Base-by-base conservation (phyloP, 1,140 invertebrate genomes). In the Ostrea denselamellosa region DNA sequence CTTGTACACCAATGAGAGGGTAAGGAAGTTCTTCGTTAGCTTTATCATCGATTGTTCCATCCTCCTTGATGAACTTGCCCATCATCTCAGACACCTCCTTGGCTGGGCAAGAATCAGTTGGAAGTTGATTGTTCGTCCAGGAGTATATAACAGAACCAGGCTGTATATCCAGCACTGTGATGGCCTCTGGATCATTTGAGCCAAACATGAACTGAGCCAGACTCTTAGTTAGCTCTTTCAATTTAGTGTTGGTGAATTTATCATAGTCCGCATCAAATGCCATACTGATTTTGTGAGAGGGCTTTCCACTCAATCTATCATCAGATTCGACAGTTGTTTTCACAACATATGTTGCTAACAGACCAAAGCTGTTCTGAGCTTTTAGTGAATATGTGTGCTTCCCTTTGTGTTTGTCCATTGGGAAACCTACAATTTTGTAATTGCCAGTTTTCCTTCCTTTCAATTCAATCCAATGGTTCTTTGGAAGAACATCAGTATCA, bases 61-160 rank as follows among this genome's bases (percentile, higher is more conserved):
- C 94, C 51, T 95, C 93, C 77, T 94, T 94, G 8, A 96, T 90
- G 86, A 96, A 91, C 87, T 97, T 96, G 81, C 96, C 96, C 87
- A 97, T 96, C 1, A 98, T 93, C 84, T 96, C 95, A 10, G 96
- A 96, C 51, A 99, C 97, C 89, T 97, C 96, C 8, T 96, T 95
- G 85, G 97, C 96, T 0, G 98, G 97, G 94, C 98, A 98, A 3
- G 68, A 71, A 85, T 96, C 94, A 81, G 96, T 96, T 0, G 97
- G 96, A 88, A 99, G 93, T 71, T 97, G 96, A 25, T 96, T 96
- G 93, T 98, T 98, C 90, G 96, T 96, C 97, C 97, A 98, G 5
- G 96, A 96, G n/a, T 97, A 95, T 0, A 95, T 89, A 4, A 96
- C 95, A 9, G 95, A 95, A 8, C 95, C 95, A 25, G 90, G 90